These are phyloP conservation scores for Chymomyza costata DNA, from an alignment of 1,140 invertebrate genomes.

Conservation along the genomic window DNA sequence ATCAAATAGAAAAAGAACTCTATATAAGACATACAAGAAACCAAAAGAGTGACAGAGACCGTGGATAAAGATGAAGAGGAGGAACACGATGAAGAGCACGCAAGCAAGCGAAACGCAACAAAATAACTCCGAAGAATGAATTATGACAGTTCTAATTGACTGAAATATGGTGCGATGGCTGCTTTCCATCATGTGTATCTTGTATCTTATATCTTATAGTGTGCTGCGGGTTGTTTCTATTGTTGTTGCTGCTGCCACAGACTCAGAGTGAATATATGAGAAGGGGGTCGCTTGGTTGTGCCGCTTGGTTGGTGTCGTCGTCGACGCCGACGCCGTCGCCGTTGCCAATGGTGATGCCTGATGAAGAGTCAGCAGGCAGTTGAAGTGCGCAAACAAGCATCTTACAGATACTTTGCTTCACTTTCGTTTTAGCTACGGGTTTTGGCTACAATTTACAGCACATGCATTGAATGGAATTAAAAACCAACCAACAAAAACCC, in stretches of 20 bases:
- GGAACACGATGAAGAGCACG: conserved; percentile 11
- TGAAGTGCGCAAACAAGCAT: conserved; percentile 54
- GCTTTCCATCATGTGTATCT: conserved; percentile 62
- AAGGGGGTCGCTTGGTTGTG: not conserved
- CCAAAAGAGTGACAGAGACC: not conserved
- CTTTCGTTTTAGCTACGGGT: conserved; percentile 51
- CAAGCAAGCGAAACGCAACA: conserved; percentile 33
- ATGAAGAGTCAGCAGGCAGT: conserved; percentile 15
- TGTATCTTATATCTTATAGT: not conserved
- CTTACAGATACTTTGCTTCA: conserved; percentile 63
- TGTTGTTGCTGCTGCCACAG: conserved; percentile 13
- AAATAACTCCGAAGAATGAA: conserved; percentile 74
- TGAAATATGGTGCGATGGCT: conserved; percentile 74
- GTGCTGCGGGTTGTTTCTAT: not conserved
- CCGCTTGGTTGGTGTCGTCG: no score
- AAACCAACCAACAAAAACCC: conserved; percentile 16
- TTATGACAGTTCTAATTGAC: conserved; percentile 75
- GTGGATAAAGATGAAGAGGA: conserved; percentile 2
- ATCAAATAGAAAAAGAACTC: conserved; percentile 38
- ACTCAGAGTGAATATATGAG: conserved; percentile 2
- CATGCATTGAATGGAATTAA: conserved; percentile 41
- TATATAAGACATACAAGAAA: conserved; percentile 12
- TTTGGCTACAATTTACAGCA: no score
- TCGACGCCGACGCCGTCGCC: no score
- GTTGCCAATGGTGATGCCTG: not conserved